These are phyloP conservation scores for Egretta garzetta DNA, from an alignment of 2,113 vertebrate species.

Conservation along the genomic window DNA sequence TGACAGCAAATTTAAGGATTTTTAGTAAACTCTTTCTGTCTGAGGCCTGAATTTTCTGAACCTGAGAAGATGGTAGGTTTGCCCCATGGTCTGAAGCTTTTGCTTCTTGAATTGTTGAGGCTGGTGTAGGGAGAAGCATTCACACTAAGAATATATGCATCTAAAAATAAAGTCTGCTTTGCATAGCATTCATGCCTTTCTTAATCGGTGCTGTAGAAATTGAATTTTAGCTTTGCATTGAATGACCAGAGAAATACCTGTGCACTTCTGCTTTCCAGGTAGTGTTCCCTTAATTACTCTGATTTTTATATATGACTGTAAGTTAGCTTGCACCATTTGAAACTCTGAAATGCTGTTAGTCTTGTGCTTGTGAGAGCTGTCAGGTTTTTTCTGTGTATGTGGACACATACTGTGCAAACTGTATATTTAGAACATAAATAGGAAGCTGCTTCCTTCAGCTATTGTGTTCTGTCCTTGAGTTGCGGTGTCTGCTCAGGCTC, in stretches of 20 bases:
- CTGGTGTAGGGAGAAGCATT: not conserved
- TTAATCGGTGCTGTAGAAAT: not conserved
- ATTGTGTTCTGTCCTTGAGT: not conserved
- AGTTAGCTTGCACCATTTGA: not conserved
- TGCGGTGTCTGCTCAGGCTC: not conserved
- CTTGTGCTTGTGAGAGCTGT: not conserved
- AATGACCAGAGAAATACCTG: not conserved
- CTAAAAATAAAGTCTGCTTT: conserved; percentile 50
- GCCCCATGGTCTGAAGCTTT: not conserved
- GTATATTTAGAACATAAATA: not conserved
- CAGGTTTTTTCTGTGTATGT: not conserved
- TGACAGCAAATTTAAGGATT: not conserved
- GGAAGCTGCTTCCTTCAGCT: not conserved
- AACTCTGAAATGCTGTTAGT: not conserved
- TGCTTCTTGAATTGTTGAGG: not conserved
- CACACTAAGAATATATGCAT: not conserved
- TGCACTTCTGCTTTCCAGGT: not conserved
- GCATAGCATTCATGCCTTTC: conserved; percentile 36
- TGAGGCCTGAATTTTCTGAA: not conserved
- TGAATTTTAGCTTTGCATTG: not conserved
- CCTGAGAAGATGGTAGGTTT: not conserved
- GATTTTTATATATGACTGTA: too few species aligned
- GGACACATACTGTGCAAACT: not conserved
- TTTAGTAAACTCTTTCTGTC: not conserved
- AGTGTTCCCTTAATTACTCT: not conserved